phyloP scores from a whole-genome alignment of 2,113 vertebrate genomes.

The Hypocryptadius cinnamomeus region DNA sequence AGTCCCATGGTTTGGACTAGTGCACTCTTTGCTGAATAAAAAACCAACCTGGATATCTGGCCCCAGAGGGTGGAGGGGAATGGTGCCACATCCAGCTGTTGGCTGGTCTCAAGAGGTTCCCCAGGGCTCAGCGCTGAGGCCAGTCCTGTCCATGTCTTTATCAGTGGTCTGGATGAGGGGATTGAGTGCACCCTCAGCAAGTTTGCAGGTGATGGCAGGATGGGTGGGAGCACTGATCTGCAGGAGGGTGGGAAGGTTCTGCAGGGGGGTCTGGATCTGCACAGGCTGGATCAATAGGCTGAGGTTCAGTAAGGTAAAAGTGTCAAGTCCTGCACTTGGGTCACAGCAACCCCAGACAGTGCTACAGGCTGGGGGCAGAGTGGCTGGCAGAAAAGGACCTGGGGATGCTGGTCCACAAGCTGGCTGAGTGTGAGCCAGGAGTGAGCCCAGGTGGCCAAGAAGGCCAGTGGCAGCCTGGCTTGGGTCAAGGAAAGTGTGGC shows the following conservation, averaged over 20 bases:
- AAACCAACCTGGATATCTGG: background rate
- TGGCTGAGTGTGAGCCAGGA: background rate
- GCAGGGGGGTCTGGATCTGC: too few species aligned
- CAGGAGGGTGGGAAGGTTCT: background rate
- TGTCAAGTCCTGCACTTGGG: background rate
- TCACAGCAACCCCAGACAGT: background rate
- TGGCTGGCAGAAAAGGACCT: background rate
- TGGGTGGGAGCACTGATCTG: background rate
- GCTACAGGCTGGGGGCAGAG: background rate
- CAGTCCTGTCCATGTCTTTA: background rate
- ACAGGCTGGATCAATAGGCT: background rate
- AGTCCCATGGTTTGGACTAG: background rate
- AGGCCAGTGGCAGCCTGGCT: background rate
- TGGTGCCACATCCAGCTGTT: background rate
- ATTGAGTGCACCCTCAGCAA: background rate
- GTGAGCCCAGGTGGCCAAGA: background rate
- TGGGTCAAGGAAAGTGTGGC: background rate
- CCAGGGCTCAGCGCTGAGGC: background rate
- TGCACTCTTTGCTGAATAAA: too few species aligned
- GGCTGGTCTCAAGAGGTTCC: background rate
- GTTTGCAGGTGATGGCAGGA: background rate
- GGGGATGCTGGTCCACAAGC: background rate
- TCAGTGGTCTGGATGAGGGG: too few species aligned
- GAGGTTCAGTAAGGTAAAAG: accelerated
- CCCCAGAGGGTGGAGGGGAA: background rate